A percentile compares a stretch with the other conserved stretches of the same genome.
phyloP scores from a whole-genome alignment of 2,113 vertebrate species.

The Fregetta grallaria region DNA sequence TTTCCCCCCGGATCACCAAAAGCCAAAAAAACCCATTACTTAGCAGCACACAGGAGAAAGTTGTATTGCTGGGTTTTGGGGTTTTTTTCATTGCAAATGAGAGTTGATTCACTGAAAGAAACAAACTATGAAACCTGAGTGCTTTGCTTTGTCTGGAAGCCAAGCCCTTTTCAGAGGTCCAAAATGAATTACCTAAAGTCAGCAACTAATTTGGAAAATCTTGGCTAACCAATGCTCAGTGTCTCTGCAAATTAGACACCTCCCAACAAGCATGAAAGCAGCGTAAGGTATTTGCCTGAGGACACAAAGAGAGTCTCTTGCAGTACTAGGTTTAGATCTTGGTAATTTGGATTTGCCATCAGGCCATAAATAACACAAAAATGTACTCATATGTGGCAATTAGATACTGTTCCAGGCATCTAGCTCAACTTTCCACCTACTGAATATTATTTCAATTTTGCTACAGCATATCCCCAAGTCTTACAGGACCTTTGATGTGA shows the following conservation, averaged over 20 bases:
- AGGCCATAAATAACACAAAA: not conserved
- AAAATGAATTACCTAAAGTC: not conserved
- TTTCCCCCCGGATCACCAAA: not conserved
- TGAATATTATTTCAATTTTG: not conserved
- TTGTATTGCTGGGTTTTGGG: not conserved
- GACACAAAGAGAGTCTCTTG: not conserved
- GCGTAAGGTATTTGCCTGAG: not conserved
- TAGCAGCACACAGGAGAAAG: not conserved
- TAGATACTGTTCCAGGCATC: not conserved
- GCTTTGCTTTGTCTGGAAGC: not conserved
- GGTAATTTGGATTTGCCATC: not conserved
- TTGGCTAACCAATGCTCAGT: not conserved
- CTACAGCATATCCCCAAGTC: not conserved
- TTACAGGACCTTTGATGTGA: not conserved
- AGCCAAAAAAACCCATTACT: not conserved
- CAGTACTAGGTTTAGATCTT: not conserved
- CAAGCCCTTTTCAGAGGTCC: not conserved
- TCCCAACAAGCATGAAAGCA: not conserved
- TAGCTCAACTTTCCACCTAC: not conserved
- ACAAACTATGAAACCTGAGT: not conserved
- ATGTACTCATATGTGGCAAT: not conserved
- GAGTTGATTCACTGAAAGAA: not conserved
- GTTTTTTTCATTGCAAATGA: not conserved
- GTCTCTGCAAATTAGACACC: not conserved
- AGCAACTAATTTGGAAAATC: not conserved